Base-by-base conservation (phyloP, 2,797 vertebrate genomes). In the Gallinago stenura region DNA sequence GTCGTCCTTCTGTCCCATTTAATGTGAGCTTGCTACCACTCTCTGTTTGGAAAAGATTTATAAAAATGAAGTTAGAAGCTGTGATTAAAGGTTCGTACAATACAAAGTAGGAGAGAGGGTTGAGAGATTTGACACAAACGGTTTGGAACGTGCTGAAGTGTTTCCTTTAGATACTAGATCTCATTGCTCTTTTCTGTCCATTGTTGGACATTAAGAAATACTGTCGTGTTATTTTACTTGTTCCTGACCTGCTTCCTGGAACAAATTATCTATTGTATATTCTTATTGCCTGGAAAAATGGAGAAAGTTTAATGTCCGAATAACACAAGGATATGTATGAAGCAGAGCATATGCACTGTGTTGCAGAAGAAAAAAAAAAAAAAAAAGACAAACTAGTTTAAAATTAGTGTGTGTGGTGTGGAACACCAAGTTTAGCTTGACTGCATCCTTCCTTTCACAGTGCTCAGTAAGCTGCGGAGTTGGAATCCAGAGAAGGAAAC, bases 401-500 rank as follows among this genome's bases (percentile, higher is more conserved):
- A 96, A 83, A 91, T 79, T 39, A 82, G 22, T 24, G 20, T 24
- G 8, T 79, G 48, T 71, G 33, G 56, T 5, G 2, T 70, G 81
- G 68, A 66, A 45, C 75, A 71, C 35, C 35, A 50, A 39, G 65
- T 75, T 86, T 46, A 82, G 57, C 35, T 68, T 93, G 86, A 83
- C 76, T 95, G 41, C 54, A 57, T 93, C 87, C 26, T 96, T 97
- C 89, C 77, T 89, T 45, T 80, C 94, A 7, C 94, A 99, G 99
- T 99, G 99, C 95, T 99, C 99, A 3, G 98, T 99, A 66, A 99
- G 98, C 65, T 99, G 99, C 4, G 99, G 99, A 19, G 93, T 97
- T 82, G 99, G 99, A 58, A 97, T 98, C 92, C 99, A 99, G 97
- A 98, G 98, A 6, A 97, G 99, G 82, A 98, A 98, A 83, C 88